A percentile compares a stretch with the other conserved stretches of the same genome.
Evolutionary conservation across 2,888 invertebrate genomes (phyloP).

Genomic region (Lasioglossum zephyrum): DNA sequence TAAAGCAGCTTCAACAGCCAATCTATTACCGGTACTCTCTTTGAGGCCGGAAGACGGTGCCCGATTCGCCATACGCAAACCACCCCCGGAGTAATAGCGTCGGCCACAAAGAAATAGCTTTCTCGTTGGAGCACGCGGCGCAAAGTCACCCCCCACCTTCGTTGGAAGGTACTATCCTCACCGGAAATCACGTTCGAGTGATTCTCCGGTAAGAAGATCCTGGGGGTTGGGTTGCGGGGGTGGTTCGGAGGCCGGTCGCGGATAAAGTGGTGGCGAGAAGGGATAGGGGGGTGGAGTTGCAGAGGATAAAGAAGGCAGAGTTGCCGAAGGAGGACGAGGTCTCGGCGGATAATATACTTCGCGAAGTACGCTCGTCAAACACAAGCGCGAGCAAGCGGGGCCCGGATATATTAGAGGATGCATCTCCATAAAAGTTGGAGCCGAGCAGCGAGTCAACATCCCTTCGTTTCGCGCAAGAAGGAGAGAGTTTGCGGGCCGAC

Average conservation of each 20-base stretch:
- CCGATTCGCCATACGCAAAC: conserved; percentile 40
- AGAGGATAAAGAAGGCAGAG: conserved; percentile 3
- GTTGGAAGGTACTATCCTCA: conserved; percentile 59
- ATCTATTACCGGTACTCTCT: conserved; percentile 10
- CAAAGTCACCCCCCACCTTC: conserved; percentile 40
- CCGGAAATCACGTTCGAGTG: conserved; percentile 78
- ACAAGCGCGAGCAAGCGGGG: conserved; percentile 83
- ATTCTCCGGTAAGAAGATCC: conserved; percentile 74
- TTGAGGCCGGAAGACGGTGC: background rate
- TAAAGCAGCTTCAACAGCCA: background rate
- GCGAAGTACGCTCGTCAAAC: conserved; percentile 83
- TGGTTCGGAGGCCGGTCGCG: conserved; percentile 42
- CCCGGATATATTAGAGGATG: conserved; percentile 83
- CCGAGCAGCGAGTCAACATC: conserved; percentile 81
- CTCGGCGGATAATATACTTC: conserved; percentile 81
- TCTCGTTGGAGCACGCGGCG: conserved; percentile 18
- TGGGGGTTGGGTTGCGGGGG: conserved; percentile 9
- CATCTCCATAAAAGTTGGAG: conserved; percentile 84
- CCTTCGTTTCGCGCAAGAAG: conserved; percentile 65
- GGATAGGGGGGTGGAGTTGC: background rate
- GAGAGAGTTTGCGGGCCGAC: conserved; percentile 43
- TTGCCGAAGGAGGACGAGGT: conserved; percentile 61
- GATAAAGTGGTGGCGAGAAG: conserved; percentile 35
- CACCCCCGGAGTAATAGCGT: conserved; percentile 21
- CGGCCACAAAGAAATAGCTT: conserved; percentile 48